A percentile compares a stretch with the other conserved stretches of the same genome.
These are phyloP conservation scores for Drosophila fulvimacula DNA, from an alignment of 2,888 invertebrate genomes.

Conservation along the genomic window DNA sequence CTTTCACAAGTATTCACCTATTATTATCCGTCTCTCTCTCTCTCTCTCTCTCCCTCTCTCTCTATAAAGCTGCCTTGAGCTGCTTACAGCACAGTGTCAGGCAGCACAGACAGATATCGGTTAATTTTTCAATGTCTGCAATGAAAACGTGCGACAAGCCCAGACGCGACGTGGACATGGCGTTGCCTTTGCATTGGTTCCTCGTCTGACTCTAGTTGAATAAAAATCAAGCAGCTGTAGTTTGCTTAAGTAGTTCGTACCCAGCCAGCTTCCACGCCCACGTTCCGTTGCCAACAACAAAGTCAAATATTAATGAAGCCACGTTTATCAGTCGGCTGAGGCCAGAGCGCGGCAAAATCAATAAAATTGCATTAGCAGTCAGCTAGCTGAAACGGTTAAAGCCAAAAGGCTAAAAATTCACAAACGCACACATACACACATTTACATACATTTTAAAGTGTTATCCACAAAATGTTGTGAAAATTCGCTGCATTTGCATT, in stretches of 20 bases:
- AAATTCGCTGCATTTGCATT: slow-evolving; percentile 61
- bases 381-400: slow-evolving; percentile 26
- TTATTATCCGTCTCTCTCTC: no score
- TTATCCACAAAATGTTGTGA: slow-evolving; percentile 29
- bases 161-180: slow-evolving; percentile 28
- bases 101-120: slow-evolving; percentile 75
- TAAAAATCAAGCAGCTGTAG: slow-evolving; percentile 63
- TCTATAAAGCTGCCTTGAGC: slow-evolving; percentile 6
- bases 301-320: slow-evolving; percentile 66
- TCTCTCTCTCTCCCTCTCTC: no score
- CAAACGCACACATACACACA: slow-evolving; percentile 1
- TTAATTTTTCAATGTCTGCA: slow-evolving; percentile 81
- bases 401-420: slow-evolving; percentile 18
- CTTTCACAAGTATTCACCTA: slow-evolving; percentile 23
- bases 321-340: slow-evolving; percentile 55
- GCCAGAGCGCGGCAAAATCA: slow-evolving; percentile 50
- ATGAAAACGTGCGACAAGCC: slow-evolving; percentile 68
- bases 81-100: slow-evolving; percentile 56
- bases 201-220: slow-evolving; percentile 41
- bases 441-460: slow-evolving; percentile 39
- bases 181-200: slow-evolving; percentile 53
- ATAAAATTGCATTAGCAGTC: slow-evolving; percentile 49
- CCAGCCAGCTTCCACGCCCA: background rate
- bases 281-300: slow-evolving; percentile 21
- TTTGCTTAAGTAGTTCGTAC: slow-evolving; percentile 56